phyloP scores from a whole-genome alignment of 2,113 vertebrate genomes.

The Psilopogon haemacephalus region DNA sequence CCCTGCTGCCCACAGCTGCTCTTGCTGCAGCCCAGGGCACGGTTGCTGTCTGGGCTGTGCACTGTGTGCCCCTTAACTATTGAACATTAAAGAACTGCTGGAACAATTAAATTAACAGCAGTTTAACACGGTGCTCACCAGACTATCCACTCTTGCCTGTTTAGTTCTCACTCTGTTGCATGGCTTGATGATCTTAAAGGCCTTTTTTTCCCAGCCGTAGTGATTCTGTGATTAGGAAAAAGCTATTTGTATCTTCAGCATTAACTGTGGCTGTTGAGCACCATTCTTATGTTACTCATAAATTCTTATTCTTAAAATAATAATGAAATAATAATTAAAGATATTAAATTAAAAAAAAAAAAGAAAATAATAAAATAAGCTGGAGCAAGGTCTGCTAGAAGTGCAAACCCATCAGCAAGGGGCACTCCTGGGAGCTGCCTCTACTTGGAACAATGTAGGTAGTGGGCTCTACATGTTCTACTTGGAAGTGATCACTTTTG shows the following conservation, averaged over 20 bases:
- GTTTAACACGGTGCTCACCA: background rate
- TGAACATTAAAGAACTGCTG: background rate
- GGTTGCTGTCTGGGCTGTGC: too few species aligned
- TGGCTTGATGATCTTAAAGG: background rate
- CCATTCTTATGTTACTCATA: background rate
- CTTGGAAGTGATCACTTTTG: conserved; percentile 21
- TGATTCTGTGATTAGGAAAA: background rate
- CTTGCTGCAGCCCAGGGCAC: too few species aligned
- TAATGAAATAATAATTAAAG: too few species aligned
- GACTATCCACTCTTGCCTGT: background rate
- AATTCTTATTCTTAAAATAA: background rate
- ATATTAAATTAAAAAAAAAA: too few species aligned
- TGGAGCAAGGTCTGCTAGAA: accelerated
- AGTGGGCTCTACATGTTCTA: accelerated
- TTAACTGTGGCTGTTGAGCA: background rate
- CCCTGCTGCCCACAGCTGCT: too few species aligned
- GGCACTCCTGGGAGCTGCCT: background rate
- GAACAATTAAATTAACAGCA: background rate
- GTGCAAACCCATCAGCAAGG: background rate
- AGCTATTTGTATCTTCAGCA: background rate
- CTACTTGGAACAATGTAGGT: accelerated
- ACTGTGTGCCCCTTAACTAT: background rate
- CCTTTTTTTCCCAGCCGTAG: too few species aligned
- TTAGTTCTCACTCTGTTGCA: accelerated
- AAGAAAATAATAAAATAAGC: too few species aligned